These are phyloP conservation scores for Byasa hedistus DNA, from an alignment of 2,888 invertebrate species.

Conservation along the genomic window DNA sequence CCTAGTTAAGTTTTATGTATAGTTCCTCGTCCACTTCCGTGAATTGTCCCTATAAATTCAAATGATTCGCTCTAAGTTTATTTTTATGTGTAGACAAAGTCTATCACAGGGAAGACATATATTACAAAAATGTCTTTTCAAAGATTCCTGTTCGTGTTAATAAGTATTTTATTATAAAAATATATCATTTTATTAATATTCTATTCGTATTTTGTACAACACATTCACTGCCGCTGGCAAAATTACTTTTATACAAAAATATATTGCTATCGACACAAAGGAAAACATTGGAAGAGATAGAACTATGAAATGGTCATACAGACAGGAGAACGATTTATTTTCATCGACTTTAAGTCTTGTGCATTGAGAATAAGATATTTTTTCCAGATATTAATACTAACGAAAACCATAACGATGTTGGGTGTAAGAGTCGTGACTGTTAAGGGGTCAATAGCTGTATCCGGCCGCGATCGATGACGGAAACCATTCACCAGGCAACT, in stretches of 20 bases:
- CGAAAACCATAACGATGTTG: slow-evolving; percentile 45
- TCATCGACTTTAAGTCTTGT: slow-evolving; percentile 19
- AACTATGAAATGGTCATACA: slow-evolving; percentile 28
- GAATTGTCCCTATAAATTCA: too few relatives aligned
- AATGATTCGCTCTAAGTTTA: too few relatives aligned
- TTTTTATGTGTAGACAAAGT: background rate
- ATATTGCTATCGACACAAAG: slow-evolving; percentile 27
- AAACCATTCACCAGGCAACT: slow-evolving; percentile 48
- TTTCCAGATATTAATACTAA: slow-evolving; percentile 36
- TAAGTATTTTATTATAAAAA: background rate
- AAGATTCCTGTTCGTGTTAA: background rate
- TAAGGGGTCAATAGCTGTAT: slow-evolving; percentile 64
- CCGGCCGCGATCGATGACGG: slow-evolving; percentile 68
- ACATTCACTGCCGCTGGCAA: slow-evolving; percentile 10
- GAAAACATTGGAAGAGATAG: slow-evolving; percentile 29
- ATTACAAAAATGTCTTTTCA: background rate
- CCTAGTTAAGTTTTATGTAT: too few relatives aligned
- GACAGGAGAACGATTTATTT: slow-evolving; percentile 3
- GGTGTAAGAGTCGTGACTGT: slow-evolving; percentile 47
- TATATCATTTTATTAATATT: slow-evolving; percentile 6
- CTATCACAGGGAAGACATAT: background rate
- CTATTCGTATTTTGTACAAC: slow-evolving; percentile 5
- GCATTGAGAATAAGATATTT: slow-evolving; percentile 23
- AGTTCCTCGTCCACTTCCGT: too few relatives aligned
- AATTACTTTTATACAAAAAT: slow-evolving; percentile 26